Conservation (phyloP, 2,797 vertebrate genomes). For the Clarias pachynema region DNA sequence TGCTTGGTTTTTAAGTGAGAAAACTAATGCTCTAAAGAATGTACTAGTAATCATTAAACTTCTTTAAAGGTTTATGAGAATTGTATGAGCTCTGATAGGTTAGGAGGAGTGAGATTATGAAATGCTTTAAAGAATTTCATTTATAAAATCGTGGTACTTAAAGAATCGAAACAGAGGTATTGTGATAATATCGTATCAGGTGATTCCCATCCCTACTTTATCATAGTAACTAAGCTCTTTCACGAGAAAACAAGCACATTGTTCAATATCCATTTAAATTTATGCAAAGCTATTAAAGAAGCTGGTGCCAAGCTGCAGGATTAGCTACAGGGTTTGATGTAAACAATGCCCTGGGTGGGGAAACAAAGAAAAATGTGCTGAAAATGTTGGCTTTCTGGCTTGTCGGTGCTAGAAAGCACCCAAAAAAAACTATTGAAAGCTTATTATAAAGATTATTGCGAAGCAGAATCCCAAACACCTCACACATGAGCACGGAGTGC, state of each 20-base stretch:
- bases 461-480: neutral
- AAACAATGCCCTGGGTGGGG: neutral
- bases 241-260: neutral
- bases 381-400: conserved; percentile 3
- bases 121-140: no score
- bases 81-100: no score
- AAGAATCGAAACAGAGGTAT: no score
- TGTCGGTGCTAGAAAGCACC: conserved; percentile 37
- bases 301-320: neutral
- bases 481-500: neutral
- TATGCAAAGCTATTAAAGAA: neutral
- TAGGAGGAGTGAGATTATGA: no score
- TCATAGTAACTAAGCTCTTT: neutral
- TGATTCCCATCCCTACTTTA: no score
- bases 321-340: neutral
- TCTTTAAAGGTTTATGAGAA: no score
- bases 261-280: neutral
- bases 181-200: no score
- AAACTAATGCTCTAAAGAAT: no score
- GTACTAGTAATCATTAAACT: no score
- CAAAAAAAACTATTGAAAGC: conserved; percentile 6
- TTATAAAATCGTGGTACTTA: no score
- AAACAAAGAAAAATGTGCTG: neutral
- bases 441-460: neutral
- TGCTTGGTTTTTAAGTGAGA: no score